Percentiles rank a stretch among this genome's conserved stretches.
These are phyloP conservation scores for Columba janthina DNA, from an alignment of 2,113 vertebrate genomes.

Conservation along the genomic window DNA sequence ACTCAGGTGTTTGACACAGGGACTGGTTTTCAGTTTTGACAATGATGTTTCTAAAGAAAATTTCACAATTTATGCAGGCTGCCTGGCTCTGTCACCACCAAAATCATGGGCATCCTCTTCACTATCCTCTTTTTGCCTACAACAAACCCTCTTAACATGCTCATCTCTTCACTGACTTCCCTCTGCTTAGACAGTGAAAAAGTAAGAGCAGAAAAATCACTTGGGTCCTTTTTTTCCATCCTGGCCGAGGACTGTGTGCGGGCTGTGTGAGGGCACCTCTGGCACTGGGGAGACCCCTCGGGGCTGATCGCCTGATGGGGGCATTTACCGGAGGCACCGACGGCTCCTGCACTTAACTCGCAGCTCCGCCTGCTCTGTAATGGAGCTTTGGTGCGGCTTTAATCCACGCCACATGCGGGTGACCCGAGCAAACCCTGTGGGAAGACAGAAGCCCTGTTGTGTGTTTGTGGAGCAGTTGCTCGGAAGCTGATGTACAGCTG, in stretches of 20 bases:
- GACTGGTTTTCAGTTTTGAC: neutral
- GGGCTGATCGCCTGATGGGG: neutral
- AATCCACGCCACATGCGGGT: slow-evolving; percentile 76
- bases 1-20: neutral
- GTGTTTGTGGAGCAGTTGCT: slow-evolving; percentile 86
- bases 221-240: neutral
- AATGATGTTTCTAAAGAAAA: neutral
- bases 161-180: neutral
- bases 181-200: neutral
- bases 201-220: accelerated
- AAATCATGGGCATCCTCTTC: neutral
- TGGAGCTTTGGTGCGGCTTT: slow-evolving; percentile 59
- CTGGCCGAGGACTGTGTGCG: accelerated
- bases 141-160: neutral
- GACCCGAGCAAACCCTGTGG: slow-evolving; percentile 76
- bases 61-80: neutral
- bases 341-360: neutral
- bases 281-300: neutral
- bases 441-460: slow-evolving; percentile 87
- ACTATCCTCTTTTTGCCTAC: neutral
- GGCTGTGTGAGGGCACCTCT: neutral
- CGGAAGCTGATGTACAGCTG: slow-evolving; percentile 85
- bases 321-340: neutral
- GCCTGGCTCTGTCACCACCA: neutral
- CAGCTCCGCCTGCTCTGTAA: slow-evolving; percentile 15